A percentile compares a stretch with the other conserved stretches of the same genome.
Conservation (phyloP, 2,113 vertebrate genomes). For the Phocoena sinus region DNA sequence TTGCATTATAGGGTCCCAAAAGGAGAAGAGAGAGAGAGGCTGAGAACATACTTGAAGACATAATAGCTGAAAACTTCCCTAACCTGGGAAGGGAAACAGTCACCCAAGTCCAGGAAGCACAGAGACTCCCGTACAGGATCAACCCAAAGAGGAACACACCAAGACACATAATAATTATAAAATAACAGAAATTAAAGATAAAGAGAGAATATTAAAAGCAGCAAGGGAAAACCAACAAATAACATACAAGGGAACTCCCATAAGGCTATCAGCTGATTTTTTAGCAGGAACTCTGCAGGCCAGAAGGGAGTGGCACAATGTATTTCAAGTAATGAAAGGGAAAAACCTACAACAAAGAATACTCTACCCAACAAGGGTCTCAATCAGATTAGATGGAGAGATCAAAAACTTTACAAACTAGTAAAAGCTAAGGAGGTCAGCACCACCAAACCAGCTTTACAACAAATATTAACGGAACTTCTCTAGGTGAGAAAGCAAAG, state of each 20-base stretch:
- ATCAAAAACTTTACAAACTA: neutral
- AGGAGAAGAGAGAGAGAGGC: neutral
- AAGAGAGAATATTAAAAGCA: neutral
- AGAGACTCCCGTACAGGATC: neutral
- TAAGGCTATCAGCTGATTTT: neutral
- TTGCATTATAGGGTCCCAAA: neutral
- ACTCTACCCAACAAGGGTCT: neutral
- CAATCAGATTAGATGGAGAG: neutral
- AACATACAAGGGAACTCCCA: neutral
- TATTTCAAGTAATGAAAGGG: neutral
- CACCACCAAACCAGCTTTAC: neutral
- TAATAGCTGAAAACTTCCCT: neutral
- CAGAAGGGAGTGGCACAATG: neutral
- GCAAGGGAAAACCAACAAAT: neutral
- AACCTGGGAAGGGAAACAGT: neutral
- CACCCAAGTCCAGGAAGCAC: neutral
- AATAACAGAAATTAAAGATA: neutral
- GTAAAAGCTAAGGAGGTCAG: neutral
- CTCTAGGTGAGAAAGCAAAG: neutral
- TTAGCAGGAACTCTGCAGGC: neutral
- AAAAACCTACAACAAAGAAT: neutral
- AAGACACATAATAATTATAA: neutral
- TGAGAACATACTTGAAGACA: neutral
- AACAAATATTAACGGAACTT: neutral
- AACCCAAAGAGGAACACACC: neutral